Evolutionary conservation across 1,140 invertebrate genomes (phyloP).

Genomic region (Drosophila pachea): DNA sequence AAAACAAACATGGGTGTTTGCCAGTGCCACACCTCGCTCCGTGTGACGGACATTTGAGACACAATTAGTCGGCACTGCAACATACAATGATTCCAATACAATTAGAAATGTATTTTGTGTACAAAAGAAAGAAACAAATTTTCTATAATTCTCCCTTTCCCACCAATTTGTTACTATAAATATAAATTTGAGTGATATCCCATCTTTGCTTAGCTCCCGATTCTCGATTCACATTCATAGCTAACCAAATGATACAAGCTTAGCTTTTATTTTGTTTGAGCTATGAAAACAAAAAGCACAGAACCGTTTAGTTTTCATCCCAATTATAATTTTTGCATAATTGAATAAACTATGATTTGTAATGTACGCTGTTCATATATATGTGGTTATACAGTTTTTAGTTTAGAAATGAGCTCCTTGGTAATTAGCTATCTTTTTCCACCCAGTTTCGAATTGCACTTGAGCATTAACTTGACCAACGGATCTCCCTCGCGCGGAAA

Average conservation of each 20-base stretch:
- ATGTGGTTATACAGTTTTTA: background rate
- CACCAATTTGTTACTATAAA: no score
- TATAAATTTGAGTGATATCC: background rate
- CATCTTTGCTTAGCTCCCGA: no score
- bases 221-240: no score
- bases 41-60: conserved; percentile 95
- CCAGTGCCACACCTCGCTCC: conserved; percentile 92
- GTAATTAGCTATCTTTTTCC: background rate
- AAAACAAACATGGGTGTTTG: conserved; percentile 85
- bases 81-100: background rate
- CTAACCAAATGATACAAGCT: no score
- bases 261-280: no score
- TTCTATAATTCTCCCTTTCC: no score
- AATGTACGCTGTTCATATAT: background rate
- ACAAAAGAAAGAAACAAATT: no score
- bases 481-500: conserved; percentile 64
- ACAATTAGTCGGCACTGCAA: conserved; percentile 95
- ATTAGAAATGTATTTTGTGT: background rate
- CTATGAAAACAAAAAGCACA: no score
- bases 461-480: conserved; percentile 45
- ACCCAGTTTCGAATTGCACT: conserved; percentile 8
- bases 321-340: no score
- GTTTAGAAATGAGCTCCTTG: background rate
- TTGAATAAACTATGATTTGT: background rate
- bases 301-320: no score